phyloP scores from a whole-genome alignment of 2,888 invertebrate species.

The Xestia c-nigrum region DNA sequence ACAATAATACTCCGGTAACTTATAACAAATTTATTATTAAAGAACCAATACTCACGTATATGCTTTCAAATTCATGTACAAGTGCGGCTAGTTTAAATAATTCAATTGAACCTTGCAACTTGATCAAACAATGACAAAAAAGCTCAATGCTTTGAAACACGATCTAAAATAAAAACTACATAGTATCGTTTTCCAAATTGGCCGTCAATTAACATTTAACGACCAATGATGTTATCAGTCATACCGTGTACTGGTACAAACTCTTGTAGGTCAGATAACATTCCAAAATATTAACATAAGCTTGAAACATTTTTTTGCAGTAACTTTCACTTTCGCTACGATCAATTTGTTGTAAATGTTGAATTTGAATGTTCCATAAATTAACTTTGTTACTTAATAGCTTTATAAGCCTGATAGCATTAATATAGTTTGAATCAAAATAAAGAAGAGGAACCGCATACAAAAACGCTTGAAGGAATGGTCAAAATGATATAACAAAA shows the following conservation, averaged over 20 bases:
- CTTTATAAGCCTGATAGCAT: constrained; percentile 16
- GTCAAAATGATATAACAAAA: background rate
- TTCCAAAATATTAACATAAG: constrained; percentile 27
- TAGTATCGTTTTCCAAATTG: background rate
- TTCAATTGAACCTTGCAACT: background rate
- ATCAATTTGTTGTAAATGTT: background rate
- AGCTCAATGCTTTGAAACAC: background rate
- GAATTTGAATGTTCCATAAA: constrained; percentile 40
- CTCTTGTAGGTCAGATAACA: constrained; percentile 13
- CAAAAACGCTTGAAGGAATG: background rate
- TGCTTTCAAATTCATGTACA: rapidly evolving
- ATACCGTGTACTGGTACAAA: constrained; percentile 14
- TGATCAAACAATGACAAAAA: background rate
- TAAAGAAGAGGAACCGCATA: background rate
- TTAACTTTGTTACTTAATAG: constrained; percentile 34
- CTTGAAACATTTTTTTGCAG: constrained; percentile 22
- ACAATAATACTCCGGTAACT: too few species aligned
- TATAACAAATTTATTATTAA: background rate
- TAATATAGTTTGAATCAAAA: constrained; percentile 29
- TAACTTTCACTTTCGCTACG: background rate
- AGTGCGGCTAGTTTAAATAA: background rate
- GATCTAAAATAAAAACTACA: background rate
- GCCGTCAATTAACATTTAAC: background rate
- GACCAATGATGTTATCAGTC: background rate
- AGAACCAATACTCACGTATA: background rate